Evolutionary conservation across 1,140 invertebrate genomes (phyloP).

Genomic region (Hormaphis cornu): DNA sequence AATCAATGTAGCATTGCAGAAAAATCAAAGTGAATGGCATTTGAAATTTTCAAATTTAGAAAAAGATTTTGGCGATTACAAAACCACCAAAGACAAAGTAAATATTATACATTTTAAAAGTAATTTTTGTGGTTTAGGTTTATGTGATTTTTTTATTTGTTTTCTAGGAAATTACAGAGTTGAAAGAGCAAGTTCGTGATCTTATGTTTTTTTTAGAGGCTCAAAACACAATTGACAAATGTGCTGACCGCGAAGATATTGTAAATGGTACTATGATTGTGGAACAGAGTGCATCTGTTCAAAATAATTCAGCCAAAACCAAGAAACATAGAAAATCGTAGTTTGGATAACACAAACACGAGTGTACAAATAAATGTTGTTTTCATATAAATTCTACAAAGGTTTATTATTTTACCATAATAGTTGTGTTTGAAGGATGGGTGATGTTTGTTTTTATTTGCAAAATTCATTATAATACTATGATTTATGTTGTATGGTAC

Average conservation of each 20-base stretch:
- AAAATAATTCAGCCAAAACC: neutral
- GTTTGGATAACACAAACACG: too few species aligned
- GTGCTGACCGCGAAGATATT: slow-evolving; percentile 56
- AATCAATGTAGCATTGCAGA: slow-evolving; percentile 61
- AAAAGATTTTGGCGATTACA: slow-evolving; percentile 50
- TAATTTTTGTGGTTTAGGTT: neutral
- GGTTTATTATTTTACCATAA: too few species aligned
- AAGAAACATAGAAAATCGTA: slow-evolving; percentile 24
- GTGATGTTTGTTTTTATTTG: too few species aligned
- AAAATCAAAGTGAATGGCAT: slow-evolving; percentile 71
- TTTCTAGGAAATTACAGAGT: slow-evolving; percentile 59
- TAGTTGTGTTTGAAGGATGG: too few species aligned
- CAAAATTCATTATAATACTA: too few species aligned
- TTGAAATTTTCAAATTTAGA: slow-evolving; percentile 56
- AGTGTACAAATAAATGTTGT: too few species aligned
- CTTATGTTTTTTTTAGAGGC: slow-evolving; percentile 94
- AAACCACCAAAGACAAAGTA: slow-evolving; percentile 48
- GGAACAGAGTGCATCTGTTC: slow-evolving; percentile 37
- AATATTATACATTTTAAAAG: neutral
- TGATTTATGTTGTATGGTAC: too few species aligned
- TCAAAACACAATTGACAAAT: slow-evolving; percentile 47
- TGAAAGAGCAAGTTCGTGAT: slow-evolving; percentile 86
- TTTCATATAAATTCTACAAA: too few species aligned
- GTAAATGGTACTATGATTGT: slow-evolving; percentile 59
- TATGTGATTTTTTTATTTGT: slow-evolving; percentile 20